A percentile compares a stretch with the other conserved stretches of the same genome.
These are phyloP conservation scores for Cydia splendana DNA, from an alignment of 1,140 invertebrate species.

Conservation along the genomic window DNA sequence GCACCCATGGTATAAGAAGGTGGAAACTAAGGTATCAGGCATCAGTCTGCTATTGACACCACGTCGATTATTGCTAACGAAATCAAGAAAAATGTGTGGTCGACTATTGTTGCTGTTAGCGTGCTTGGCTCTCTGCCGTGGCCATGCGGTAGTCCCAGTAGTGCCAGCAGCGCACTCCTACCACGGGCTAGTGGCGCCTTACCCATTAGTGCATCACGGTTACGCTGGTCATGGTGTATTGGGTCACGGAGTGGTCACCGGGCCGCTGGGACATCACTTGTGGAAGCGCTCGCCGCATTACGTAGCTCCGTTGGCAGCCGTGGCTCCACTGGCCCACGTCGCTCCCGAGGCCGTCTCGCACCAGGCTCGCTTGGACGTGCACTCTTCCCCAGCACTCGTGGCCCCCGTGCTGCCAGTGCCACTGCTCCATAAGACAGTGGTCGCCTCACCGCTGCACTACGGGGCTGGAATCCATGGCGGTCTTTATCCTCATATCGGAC, in stretches of 20 bases:
- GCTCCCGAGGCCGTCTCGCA: conserved; percentile 65
- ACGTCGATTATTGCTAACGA: conserved; percentile 28
- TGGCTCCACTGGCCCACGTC: conserved; percentile 51
- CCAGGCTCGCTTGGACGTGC: conserved; percentile 64
- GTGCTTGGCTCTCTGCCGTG: conserved; percentile 50
- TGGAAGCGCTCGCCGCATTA: conserved; percentile 60
- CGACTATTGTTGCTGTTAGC: conserved; percentile 47
- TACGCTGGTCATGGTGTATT: conserved; percentile 38
- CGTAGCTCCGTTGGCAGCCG: conserved; percentile 43
- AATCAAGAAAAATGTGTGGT: conserved; percentile 18
- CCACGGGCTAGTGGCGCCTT: conserved; percentile 43
- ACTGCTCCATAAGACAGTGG: conserved; percentile 49
- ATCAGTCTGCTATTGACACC: conserved; percentile 45
- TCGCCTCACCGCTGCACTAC: conserved; percentile 41
- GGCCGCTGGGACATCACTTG: conserved; percentile 52
- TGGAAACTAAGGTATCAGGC: conserved; percentile 32
- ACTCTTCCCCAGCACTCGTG: conserved; percentile 55
- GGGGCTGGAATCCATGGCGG: conserved; percentile 43
- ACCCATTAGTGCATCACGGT: conserved; percentile 40
- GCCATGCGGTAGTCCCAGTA: conserved; percentile 54
- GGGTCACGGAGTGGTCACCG: conserved; percentile 39
- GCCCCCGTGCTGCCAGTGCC: conserved; percentile 50
- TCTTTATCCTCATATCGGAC: conserved; percentile 24
- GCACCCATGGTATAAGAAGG: conserved; percentile 61
- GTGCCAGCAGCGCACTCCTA: conserved; percentile 47